Base-by-base conservation (phyloP, 2,113 vertebrate species). In the Archocentrus centrarchus region DNA sequence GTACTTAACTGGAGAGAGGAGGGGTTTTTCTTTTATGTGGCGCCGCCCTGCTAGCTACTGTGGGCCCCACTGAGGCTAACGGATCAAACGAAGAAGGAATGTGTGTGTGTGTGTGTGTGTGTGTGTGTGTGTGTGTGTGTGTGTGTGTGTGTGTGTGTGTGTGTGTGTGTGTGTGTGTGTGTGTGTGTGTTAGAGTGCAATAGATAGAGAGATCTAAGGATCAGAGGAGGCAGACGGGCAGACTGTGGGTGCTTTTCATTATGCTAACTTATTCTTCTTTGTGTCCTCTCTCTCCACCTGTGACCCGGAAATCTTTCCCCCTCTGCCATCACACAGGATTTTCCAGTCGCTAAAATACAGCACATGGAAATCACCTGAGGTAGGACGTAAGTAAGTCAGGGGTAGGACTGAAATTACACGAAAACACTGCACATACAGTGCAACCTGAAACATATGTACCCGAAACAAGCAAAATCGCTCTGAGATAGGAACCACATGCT, bases 11-110 rank as follows among this genome's bases (percentile, higher is more conserved):
- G 37, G 35, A 83, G 79, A 17, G 57, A 50, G 17, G 61, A 59
- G 60, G 80, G 35, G 77, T 7, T 24, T 1, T 61, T 84, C 88
- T 93, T 93, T 93, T 77, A 92, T 94, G 91, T 84, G 81, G 86
- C 50, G 85, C 68, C 2, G 59, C 59, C 80, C 75, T 60, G 78
- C 79, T 86, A 83, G 80, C 77, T 78, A 53, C 86, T 39, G 37
- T 39, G 37, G 37, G 37, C 37, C 7, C 37, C 37, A 39, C 37
- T 39, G 37, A 39, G 37, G 37, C 7, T 39, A 39, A 39, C 37
- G 37, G 37, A 39, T 39, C 37, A 39, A 39, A 39, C 37, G 37
- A 39, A 39, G 37, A 39, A 39, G 37, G 37, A 39, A 39, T 39
- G 37, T 39, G 8, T 39, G 37, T 39, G 37, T 39, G 37, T 39